Base-by-base conservation (phyloP, 2,797 vertebrate genomes). In the Atherinosoma microstoma region DNA sequence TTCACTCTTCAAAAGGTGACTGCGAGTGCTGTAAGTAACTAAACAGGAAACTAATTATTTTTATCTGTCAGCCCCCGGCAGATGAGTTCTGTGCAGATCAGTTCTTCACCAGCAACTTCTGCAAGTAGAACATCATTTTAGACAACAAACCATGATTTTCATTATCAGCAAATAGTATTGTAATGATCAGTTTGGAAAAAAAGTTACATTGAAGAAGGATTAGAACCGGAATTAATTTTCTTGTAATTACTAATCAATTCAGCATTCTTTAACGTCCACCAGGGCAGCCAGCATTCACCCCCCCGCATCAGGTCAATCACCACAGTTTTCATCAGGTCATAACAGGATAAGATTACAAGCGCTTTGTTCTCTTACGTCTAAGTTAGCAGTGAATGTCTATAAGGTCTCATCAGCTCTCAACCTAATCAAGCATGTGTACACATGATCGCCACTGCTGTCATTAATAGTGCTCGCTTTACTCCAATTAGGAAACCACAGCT, bases 11-110 rank as follows among this genome's bases (percentile, higher is more conserved):
- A 85, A 76, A 47, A 83, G 22, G 40, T 79, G 79, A 70, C 80
- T 69, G 58, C 2, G 40, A 74, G 35, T 22, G 11, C 70, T 81
- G 76, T 70, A 76, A 83, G 69, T 79, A 86, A 88, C 67, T 80
- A 67, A 84, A 83, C 70, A 83, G 75, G 75, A 83, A 84, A 65
- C 76, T 56, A 67, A 82, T 80, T 82, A 77, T 80, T 72, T 80
- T 77, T 57, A 80, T 80, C 64, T 4, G 60, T 57, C 51, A 61
- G 29, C 63, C 64, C 34, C 29, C 58, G 29, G 65, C 42, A 10
- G 64, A 64, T 2, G 13, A 18, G 22, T 58, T 62, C 22, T 56
- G 53, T 58, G 30, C 22, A 49, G 36, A 27, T 40, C 15, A 2
- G 60, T 75, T 58, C 18, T 38, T 35, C 27, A n/a, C 22, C 20